Evolutionary conservation across 2,888 invertebrate genomes (phyloP).

Genomic region (Icerya purchasi): DNA sequence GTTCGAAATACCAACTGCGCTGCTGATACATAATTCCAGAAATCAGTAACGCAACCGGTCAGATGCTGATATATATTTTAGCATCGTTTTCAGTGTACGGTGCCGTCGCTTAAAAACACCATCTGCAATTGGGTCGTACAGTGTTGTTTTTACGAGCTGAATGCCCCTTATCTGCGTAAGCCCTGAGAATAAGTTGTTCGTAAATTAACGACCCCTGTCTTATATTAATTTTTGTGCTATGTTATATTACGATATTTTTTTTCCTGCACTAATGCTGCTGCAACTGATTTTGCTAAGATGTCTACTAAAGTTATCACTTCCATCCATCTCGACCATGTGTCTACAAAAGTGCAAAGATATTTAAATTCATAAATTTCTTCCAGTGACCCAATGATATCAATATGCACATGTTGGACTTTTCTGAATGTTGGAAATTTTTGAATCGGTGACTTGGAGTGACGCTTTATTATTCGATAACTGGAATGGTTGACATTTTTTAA

Average conservation of each 20-base stretch:
- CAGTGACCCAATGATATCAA: conserved; percentile 21
- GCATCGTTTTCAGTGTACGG: conserved; percentile 10
- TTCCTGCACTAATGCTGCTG: conserved; percentile 9
- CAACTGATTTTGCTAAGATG: neutral
- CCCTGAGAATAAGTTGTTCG: conserved; percentile 20
- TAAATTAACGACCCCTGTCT: conserved; percentile 25
- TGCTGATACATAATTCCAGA: too few species aligned
- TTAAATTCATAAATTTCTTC: too few species aligned
- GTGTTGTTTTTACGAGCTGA: neutral
- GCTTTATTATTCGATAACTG: conserved; percentile 22
- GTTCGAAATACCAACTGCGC: too few species aligned
- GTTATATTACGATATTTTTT: conserved; percentile 26
- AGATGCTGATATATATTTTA: too few species aligned
- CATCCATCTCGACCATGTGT: conserved; percentile 2
- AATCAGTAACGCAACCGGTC: too few species aligned
- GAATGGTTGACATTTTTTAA: conserved; percentile 21
- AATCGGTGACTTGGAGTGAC: conserved; percentile 21
- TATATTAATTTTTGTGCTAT: conserved; percentile 23
- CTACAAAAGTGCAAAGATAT: conserved; percentile 3
- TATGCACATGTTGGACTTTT: conserved; percentile 3
- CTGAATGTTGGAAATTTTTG: conserved; percentile 18
- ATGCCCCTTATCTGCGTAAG: conserved; percentile 1
- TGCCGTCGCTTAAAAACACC: conserved; percentile 12
- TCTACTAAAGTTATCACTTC: neutral
- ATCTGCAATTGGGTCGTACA: conserved; percentile 14